These are phyloP conservation scores for Philereme transversata DNA, from an alignment of 2,888 invertebrate species.

Conservation along the genomic window DNA sequence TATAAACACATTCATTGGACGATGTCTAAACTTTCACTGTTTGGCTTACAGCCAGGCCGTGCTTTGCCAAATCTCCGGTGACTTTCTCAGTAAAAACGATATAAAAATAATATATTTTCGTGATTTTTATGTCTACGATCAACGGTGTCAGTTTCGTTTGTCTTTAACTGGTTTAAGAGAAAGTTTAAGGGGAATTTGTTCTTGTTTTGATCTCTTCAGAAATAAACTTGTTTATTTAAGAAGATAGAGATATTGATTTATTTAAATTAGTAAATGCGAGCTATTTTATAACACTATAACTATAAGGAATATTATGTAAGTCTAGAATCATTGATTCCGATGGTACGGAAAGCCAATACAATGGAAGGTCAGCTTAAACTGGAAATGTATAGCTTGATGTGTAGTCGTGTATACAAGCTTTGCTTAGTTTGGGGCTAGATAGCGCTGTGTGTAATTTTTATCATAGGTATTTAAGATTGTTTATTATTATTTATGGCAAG, in stretches of 20 bases:
- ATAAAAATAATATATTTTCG: constrained; percentile 71
- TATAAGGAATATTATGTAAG: too few species aligned
- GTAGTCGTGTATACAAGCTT: too few species aligned
- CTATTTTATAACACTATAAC: too few species aligned
- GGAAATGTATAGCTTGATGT: too few species aligned
- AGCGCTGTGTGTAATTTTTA: too few species aligned
- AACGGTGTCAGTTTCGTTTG: constrained; percentile 47
- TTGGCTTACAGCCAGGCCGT: constrained; percentile 66
- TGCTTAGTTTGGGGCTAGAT: too few species aligned
- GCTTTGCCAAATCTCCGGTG: constrained; percentile 66
- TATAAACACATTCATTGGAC: constrained; percentile 77
- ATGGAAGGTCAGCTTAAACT: too few species aligned
- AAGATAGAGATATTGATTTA: not conserved
- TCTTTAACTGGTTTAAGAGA: constrained; percentile 26
- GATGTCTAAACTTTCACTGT: constrained; percentile 76
- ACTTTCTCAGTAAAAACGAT: constrained; percentile 65
- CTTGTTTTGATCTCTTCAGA: constrained; percentile 20
- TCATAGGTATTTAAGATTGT: too few species aligned
- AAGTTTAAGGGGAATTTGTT: constrained; percentile 22
- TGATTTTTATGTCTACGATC: constrained; percentile 51
- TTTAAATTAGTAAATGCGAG: too few species aligned
- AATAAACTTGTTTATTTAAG: constrained; percentile 15
- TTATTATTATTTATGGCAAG: too few species aligned
- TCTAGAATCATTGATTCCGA: too few species aligned
- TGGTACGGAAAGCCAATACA: too few species aligned